Base-by-base conservation (phyloP, 2,113 vertebrate genomes). In the Triplophysa rosa region DNA sequence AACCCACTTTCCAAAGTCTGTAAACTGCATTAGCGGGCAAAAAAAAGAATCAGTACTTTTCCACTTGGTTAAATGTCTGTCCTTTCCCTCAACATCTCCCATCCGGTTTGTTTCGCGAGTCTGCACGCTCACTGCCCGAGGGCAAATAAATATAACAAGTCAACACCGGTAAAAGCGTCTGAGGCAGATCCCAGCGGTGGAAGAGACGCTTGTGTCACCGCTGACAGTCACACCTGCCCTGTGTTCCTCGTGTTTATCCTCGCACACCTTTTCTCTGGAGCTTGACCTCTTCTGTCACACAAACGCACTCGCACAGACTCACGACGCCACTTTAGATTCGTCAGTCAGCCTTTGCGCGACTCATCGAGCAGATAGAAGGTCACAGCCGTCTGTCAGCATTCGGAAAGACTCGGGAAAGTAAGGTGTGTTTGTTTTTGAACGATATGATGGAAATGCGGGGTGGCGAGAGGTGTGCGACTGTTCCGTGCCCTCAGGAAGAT, bases 71-170 rank as follows among this genome's bases (percentile, higher is more conserved):
- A 67, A 61, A 78, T 24, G 4, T 72, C 49, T 67, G 67, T 52
- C 37, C 8, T 74, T 37, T 72, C 52, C 58, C 12, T 21, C 37
- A 56, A 40, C 69, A 58, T 72, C 49, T 40, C 11, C 19, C 17
- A 72, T 72, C 67, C 17, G 17, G 61, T 37, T 64, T 70, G 10
- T 67, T 14, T 21, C 7, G 62, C 21, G 21, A 19, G 42, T 21
- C 29, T 71, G 67, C 61, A 17, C 61, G 63, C 21, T 47, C 16
- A 23, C 67, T 40, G 78, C 81, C 33, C 9, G 26, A 80, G 56
- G 79, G 33, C 61, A 75, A 29, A 67, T 81, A 77, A 83, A 85
- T 75, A 83, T 83, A 85, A 78, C 61, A 75, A 81, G 69, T 74
- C 65, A 40, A 77, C 37, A 68, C 33, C 21, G 52, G 19, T 23